Evolutionary conservation across 2,888 invertebrate species (phyloP).

Genomic region (Lutraria lutraria): DNA sequence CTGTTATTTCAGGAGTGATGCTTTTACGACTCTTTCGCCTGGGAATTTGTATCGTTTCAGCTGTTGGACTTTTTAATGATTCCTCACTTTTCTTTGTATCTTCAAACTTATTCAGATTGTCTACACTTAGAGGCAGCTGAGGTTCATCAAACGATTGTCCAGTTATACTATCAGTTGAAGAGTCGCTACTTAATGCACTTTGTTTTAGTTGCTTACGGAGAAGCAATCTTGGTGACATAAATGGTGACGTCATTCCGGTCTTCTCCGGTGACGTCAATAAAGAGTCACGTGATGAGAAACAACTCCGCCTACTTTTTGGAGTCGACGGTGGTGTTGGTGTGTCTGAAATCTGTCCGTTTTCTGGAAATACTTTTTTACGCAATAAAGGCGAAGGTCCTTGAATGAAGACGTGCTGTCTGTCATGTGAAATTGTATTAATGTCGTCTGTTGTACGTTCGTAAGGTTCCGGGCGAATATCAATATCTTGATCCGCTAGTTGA

Average conservation of each 20-base stretch:
- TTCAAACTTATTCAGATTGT: constrained; percentile 58
- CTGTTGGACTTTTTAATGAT: constrained; percentile 28
- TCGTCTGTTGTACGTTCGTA: constrained; percentile 72
- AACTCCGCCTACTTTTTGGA: constrained; percentile 76
- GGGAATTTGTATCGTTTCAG: constrained; percentile 19
- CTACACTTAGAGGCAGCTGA: constrained; percentile 57
- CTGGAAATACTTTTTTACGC: constrained; percentile 45
- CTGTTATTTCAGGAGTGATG: constrained; percentile 59
- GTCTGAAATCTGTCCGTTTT: constrained; percentile 70
- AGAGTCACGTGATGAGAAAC: constrained; percentile 70
- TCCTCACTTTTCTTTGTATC: constrained; percentile 45
- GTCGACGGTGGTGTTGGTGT: constrained; percentile 81
- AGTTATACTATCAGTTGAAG: constrained; percentile 66
- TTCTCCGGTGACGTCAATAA: constrained; percentile 64
- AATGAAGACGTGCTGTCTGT: constrained; percentile 53
- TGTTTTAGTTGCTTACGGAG: constrained; percentile 61
- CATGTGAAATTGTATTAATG: constrained; percentile 55
- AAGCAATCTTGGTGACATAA: constrained; percentile 70
- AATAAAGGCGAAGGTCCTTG: constrained; percentile 58
- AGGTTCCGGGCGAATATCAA: constrained; percentile 42
- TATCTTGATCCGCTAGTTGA: constrained; percentile 66
- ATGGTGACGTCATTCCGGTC: constrained; percentile 65
- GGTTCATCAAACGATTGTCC: constrained; percentile 34
- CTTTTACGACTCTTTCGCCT: constrained; percentile 26
- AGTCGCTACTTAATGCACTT: constrained; percentile 69